A percentile compares a stretch with the other conserved stretches of the same genome.
phyloP scores from a whole-genome alignment of 2,797 vertebrate species.

The Tokudaia muenninki region DNA sequence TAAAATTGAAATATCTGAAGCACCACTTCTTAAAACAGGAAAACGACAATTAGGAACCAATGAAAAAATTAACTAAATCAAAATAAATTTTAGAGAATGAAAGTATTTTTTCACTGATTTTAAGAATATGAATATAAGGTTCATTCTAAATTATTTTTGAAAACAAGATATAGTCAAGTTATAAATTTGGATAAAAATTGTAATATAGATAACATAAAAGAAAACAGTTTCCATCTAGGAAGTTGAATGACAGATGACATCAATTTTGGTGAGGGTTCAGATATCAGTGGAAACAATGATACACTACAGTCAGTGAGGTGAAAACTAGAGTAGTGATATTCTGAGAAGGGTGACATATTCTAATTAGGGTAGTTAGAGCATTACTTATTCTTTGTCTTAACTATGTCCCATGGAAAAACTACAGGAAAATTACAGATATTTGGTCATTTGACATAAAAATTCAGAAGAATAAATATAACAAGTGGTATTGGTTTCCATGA shows the following conservation, averaged over 20 bases:
- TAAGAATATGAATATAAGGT: neutral
- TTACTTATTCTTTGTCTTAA: neutral
- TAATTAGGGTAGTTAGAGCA: neutral
- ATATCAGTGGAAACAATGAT: neutral
- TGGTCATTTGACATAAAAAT: neutral
- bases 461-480: neutral
- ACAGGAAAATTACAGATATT: neutral
- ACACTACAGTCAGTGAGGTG: too few species aligned
- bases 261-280: neutral
- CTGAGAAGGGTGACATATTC: neutral
- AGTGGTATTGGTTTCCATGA: neutral
- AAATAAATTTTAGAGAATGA: neutral
- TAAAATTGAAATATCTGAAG: neutral
- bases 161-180: neutral
- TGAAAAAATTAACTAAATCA: neutral
- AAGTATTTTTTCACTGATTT: neutral
- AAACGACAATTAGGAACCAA: neutral
- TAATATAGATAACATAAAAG: neutral
- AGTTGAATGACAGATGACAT: neutral
- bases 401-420: neutral
- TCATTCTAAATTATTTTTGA: neutral
- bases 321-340: neutral
- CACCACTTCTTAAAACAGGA: neutral
- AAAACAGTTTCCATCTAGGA: neutral
- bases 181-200: neutral